Evolutionary conservation across 2,797 vertebrate genomes (phyloP).

Genomic region (Anguilla megastoma): DNA sequence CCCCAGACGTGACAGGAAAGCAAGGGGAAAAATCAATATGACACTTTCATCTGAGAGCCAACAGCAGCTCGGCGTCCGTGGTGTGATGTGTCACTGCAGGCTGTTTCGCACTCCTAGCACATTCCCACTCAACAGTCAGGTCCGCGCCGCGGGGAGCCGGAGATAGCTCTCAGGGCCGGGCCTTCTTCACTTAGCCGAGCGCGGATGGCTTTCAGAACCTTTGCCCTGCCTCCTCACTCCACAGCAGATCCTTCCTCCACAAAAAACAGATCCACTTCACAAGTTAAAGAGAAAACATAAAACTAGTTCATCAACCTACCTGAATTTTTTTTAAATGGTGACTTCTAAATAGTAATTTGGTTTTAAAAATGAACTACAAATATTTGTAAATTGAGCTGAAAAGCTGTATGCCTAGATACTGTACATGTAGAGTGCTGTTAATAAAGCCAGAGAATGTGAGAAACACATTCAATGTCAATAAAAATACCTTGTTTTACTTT

Average conservation of each 20-base stretch:
- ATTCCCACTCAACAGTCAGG: constrained; percentile 17
- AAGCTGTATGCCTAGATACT: not conserved
- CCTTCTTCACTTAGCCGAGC: not conserved
- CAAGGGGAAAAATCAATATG: constrained; percentile 1
- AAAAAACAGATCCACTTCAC: not conserved
- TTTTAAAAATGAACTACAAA: no score
- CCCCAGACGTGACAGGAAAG: not conserved
- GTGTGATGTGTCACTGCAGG: constrained; percentile 17
- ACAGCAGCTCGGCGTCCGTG: not conserved
- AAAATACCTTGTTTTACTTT: not conserved
- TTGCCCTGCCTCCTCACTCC: not conserved
- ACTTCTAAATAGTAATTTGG: not conserved
- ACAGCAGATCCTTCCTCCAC: not conserved
- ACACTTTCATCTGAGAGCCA: constrained; percentile 26
- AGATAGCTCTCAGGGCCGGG: not conserved
- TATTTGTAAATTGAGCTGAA: no score
- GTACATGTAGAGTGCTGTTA: not conserved
- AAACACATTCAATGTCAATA: not conserved
- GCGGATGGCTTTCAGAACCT: not conserved
- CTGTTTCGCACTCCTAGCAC: constrained; percentile 24
- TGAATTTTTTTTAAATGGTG: not conserved
- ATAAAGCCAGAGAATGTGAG: not conserved
- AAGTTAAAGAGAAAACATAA: not conserved
- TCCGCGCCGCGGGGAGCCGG: not conserved
- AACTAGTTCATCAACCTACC: not conserved